Evolutionary conservation across 2,888 invertebrate species (phyloP), one percentile per base, ranked within the genome.

Genomic region (Dyspetes luteomarginatus): DNA sequence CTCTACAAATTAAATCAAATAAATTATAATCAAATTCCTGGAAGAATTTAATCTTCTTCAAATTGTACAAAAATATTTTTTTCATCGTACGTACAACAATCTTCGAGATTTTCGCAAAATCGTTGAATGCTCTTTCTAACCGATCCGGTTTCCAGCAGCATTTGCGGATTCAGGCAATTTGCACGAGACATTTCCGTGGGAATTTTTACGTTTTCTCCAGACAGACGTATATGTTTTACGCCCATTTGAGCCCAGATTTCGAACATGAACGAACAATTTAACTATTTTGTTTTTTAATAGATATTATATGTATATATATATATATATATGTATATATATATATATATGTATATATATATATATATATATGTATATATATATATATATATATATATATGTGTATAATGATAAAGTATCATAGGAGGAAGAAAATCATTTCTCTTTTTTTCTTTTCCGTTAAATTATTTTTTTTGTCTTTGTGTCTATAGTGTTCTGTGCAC

Each of bases 61-160:
- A 36, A 56, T 41, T 19, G 19, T 22, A 24, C 36, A 22, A 22
- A 41, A 36, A 22, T 60, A 4, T 12, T 19, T 0, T 36, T 36
- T 9, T 36, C 3, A 36, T 3, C 36, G 36, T 36, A 7, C 12
- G 36, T 12, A 2, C 12, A 36, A 36, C 22, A 41, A 45, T 28
- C 22, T 64, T 64, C 50, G 52, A 69, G 43, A 55, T 69, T 62
- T 4, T 64, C 56, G 43, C 28, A 52, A 62, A 50, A 56, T 72
- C 50, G 52, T 52, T 41, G 52, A 58, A 69, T 64, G 62, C 74
- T 69, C 62, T 26, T 48, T n/a, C 41, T 36, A 43, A 41, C 58
- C 68, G 65, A 75, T 67, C 58, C 65, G 75, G 64, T 48, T 79
- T 79, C 72, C 69, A 65, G 79, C 79, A 75, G 75, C 62, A 71